Evolutionary conservation across 2,888 invertebrate species (phyloP), one percentile per base, ranked within the genome.

Genomic region (Acanthosoma haemorrhoidale): DNA sequence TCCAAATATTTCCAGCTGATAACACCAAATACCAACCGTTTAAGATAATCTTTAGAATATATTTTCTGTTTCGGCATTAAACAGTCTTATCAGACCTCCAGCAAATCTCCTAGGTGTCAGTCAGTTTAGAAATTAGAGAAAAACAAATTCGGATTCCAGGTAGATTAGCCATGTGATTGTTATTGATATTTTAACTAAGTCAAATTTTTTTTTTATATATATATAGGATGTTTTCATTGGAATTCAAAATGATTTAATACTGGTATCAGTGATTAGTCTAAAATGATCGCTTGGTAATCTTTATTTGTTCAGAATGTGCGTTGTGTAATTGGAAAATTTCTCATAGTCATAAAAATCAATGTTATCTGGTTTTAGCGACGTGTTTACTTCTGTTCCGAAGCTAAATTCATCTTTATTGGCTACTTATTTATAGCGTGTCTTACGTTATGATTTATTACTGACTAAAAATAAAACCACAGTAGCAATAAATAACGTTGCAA

Each of bases 321-420:
- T 51, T 25, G 11, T 51, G 51, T 29, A 51, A 51, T 51, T n/a
- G 51, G 51, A 51, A 51, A 51, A 51, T 51, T 51, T 51, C 51
- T n/a, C 13, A n/a, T 13, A 43, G 43, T 13, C n/a, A 43, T 18
- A 41, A 16, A 9, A 16, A 9, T 21, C 51, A n/a, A n/a, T n/a
- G n/a, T 51, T 51, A 51, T 51, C 51, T 51, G 25, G 2, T 51
- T 51, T 25, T 51, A 25, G 13, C 13, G n/a, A 25, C 29, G 3
- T 51, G 25, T 51, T 51, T 51, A 25, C 51, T 51, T 13, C 51
- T 25, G n/a, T n/a, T 18, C 0, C 3, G 13, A n/a, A 3, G 21
- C 3, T 11, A 3, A 4, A 25, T 25, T 9, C 1, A 25, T 21
- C 21, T 51, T 51, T 25, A 25, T 25, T 6, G 29, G 25, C 51